A percentile compares a stretch with the other conserved stretches of the same genome.
Conservation (phyloP, 2,888 invertebrate genomes). For the Chaitophorus viminalis region DNA sequence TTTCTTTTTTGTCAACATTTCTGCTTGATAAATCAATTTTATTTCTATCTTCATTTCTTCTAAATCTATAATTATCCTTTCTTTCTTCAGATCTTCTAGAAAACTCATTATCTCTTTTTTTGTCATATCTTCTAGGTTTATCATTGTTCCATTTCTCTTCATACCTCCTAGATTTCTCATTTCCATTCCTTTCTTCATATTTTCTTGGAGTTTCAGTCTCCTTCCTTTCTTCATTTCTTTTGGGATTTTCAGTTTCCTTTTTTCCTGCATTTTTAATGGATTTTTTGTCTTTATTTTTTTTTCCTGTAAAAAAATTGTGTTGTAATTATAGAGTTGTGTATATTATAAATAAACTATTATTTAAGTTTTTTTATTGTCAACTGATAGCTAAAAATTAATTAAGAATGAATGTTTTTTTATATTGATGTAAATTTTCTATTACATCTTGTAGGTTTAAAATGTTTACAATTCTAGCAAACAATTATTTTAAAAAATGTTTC, state of each 20-base stretch:
- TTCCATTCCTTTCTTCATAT: not conserved
- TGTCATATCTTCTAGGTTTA: not conserved
- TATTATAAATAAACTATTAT: too few species aligned
- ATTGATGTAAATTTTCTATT: too few species aligned
- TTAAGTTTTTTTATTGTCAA: too few species aligned
- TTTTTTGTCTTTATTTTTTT: not conserved
- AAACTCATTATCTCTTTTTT: not conserved
- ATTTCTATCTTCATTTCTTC: constrained; percentile 25
- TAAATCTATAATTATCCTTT: not conserved
- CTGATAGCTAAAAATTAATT: too few species aligned
- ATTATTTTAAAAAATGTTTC: too few species aligned
- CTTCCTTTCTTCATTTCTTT: not conserved
- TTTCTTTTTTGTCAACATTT: constrained; percentile 11
- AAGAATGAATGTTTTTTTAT: too few species aligned
- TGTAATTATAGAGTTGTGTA: too few species aligned
- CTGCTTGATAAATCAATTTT: not conserved
- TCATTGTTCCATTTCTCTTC: not conserved
- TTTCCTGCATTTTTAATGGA: not conserved
- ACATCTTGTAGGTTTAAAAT: too few species aligned
- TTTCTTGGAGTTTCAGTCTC: not conserved
- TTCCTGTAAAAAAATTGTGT: not conserved
- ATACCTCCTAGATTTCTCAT: not conserved
- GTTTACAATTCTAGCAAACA: too few species aligned
- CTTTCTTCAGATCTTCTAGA: not conserved
- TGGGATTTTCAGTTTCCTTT: not conserved